phyloP scores from a whole-genome alignment of 2,113 vertebrate species.

The Gavialis gangeticus region DNA sequence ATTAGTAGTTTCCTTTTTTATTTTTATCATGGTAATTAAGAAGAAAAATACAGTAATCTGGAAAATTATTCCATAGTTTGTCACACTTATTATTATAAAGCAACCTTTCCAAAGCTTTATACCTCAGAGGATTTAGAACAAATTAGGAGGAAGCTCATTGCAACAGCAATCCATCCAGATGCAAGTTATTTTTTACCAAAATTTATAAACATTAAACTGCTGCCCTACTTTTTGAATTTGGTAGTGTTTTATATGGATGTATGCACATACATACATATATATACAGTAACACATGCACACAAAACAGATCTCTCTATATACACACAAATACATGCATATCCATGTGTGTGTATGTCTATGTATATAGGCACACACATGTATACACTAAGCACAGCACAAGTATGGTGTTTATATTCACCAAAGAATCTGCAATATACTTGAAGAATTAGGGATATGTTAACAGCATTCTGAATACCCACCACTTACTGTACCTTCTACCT shows the following conservation, averaged over 20 bases:
- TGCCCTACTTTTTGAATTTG: not conserved
- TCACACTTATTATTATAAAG: constrained; percentile 8
- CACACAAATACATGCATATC: not conserved
- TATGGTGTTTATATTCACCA: not conserved
- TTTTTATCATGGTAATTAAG: constrained; percentile 26
- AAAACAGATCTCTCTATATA: no score
- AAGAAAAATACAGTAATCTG: constrained; percentile 9
- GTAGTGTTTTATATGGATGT: not conserved
- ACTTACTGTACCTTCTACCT: no score
- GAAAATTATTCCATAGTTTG: constrained; percentile 23
- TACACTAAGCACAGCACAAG: not conserved
- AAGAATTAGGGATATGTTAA: no score
- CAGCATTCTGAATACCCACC: no score
- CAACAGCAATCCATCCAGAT: not conserved
- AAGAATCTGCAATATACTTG: not conserved
- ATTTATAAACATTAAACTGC: not conserved
- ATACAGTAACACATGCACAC: not conserved
- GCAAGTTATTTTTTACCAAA: not conserved
- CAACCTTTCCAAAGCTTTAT: not conserved
- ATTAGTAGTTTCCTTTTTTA: constrained; percentile 20
- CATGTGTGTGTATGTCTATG: not conserved
- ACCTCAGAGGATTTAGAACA: not conserved
- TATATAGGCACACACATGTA: no score
- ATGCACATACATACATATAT: not conserved
- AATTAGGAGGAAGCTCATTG: not conserved